Conservation (phyloP, 1,140 invertebrate genomes). For the Drosophila insularis region DNA sequence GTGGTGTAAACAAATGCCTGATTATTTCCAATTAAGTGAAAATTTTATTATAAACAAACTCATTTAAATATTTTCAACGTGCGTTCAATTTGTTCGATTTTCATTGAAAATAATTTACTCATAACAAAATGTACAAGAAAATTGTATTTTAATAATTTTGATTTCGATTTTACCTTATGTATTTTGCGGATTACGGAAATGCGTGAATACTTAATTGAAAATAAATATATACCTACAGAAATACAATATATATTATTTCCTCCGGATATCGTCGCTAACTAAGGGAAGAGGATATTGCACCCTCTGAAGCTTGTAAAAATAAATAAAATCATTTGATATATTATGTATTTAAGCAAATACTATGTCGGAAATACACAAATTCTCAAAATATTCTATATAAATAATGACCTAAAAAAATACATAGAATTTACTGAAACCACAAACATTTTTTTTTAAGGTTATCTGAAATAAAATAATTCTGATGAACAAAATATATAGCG, state of each 20-base stretch:
- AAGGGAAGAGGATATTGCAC: constrained; percentile 46
- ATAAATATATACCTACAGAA: constrained; percentile 1
- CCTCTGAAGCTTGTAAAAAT: constrained; percentile 45
- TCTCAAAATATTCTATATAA: constrained; percentile 3
- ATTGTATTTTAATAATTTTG: constrained; percentile 14
- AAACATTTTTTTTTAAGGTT: too few relatives aligned
- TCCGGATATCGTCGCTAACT: constrained; percentile 48
- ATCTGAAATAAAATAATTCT: too few relatives aligned
- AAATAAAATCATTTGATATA: constrained; percentile 51
- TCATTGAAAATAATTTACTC: constrained; percentile 76
- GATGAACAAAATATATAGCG: too few relatives aligned
- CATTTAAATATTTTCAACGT: constrained; percentile 75
- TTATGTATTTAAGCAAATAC: neutral
- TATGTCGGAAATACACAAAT: neutral
- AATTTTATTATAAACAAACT: constrained; percentile 81
- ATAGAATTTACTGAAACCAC: neutral
- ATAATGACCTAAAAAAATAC: neutral
- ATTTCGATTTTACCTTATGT: constrained; percentile 33
- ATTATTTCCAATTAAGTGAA: constrained; percentile 81
- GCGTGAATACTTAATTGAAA: constrained; percentile 31
- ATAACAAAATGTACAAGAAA: constrained; percentile 27
- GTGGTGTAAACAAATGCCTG: constrained; percentile 57
- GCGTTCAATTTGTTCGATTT: constrained; percentile 38
- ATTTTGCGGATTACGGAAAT: constrained; percentile 51
- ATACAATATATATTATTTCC: constrained; percentile 53